phyloP scores from a whole-genome alignment of 2,113 vertebrate genomes.

The Dicentrarchus labrax region DNA sequence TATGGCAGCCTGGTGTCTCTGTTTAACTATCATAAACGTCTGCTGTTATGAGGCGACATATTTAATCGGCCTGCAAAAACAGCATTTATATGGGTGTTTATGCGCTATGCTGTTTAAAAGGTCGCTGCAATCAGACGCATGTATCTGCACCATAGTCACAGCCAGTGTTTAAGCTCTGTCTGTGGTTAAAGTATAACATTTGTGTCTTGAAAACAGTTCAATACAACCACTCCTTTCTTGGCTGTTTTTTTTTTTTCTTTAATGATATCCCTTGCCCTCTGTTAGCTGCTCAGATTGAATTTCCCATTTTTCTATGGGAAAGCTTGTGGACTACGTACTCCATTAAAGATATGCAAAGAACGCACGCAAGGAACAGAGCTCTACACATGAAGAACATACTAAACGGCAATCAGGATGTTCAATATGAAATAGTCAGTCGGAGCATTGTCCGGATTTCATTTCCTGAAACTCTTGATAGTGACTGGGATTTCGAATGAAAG shows the following conservation, averaged over 20 bases:
- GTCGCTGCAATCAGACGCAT: constrained; percentile 46
- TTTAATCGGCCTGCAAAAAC: constrained; percentile 53
- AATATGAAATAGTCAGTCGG: constrained; percentile 69
- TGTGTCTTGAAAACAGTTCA: constrained; percentile 39
- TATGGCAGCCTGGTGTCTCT: constrained; percentile 22
- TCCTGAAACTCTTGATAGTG: constrained; percentile 75
- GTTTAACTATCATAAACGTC: constrained; percentile 38
- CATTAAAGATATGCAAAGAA: constrained; percentile 71
- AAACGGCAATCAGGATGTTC: constrained; percentile 73
- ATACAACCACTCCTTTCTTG: constrained; percentile 54
- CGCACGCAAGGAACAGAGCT: constrained; percentile 32
- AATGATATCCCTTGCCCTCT: constrained; percentile 52
- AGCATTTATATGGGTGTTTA: constrained; percentile 43
- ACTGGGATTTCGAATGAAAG: constrained; percentile 64
- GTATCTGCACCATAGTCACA: constrained; percentile 17
- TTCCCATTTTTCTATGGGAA: constrained; percentile 67
- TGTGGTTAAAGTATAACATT: constrained; percentile 48
- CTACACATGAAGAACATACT: constrained; percentile 42
- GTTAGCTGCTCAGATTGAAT: constrained; percentile 60
- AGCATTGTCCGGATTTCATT: constrained; percentile 71
- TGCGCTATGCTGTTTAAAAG: constrained; percentile 42
- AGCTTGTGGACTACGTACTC: constrained; percentile 37
- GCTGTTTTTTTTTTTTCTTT: constrained; percentile 34
- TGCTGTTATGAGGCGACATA: constrained; percentile 38
- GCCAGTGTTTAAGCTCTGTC: constrained; percentile 30